A percentile compares a stretch with the other conserved stretches of the same genome.
Conservation (phyloP, 2,888 invertebrate genomes). For the Protula sp. region DNA sequence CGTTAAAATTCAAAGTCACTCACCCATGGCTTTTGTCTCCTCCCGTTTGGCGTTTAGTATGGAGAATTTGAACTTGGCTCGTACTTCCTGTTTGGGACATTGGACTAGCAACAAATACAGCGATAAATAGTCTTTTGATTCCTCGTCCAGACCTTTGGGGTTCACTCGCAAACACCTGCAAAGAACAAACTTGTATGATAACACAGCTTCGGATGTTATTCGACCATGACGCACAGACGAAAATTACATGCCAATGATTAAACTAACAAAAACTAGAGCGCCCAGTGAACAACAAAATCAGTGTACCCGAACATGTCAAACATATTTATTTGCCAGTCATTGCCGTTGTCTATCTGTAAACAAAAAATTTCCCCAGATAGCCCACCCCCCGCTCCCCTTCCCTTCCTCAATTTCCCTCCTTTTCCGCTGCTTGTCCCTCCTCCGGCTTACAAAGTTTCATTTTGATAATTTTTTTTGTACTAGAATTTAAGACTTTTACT, state of each 20-base stretch:
- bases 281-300: background rate
- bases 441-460: no score
- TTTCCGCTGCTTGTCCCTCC: no score
- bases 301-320: no score
- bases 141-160: constrained; percentile 99
- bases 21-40: constrained; percentile 99
- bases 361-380: no score
- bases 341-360: no score
- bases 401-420: no score
- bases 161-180: constrained; percentile 94
- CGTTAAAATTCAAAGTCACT: no score
- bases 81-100: constrained; percentile 99
- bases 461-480: no score
- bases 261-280: background rate
- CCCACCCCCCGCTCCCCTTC: no score
- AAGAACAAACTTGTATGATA: no score
- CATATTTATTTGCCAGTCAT: no score
- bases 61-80: constrained; percentile 99
- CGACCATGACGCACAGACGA: background rate
- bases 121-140: constrained; percentile 99
- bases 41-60: constrained; percentile 99
- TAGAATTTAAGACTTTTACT: no score
- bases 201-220: background rate
- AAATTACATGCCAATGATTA: background rate
- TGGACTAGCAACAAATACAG: constrained; percentile 97